Conservation (phyloP, 2,113 vertebrate species). For the Saimiri boliviensis region DNA sequence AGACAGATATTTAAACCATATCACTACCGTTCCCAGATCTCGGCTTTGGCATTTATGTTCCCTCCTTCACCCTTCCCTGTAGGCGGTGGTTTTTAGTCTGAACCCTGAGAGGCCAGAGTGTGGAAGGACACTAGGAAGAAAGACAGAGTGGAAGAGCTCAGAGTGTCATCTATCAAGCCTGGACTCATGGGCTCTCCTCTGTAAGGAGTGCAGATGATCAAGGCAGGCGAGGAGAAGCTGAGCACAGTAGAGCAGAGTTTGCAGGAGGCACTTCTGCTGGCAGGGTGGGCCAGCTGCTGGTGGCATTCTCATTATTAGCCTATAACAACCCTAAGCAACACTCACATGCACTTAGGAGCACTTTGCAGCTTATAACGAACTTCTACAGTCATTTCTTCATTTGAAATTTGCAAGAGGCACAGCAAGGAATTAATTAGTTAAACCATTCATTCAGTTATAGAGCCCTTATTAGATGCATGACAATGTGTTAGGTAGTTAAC, state of each 20-base stretch:
- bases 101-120: neutral
- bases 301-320: neutral
- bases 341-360: neutral
- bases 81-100: neutral
- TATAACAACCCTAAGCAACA: neutral
- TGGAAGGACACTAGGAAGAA: neutral
- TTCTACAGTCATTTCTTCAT: constrained; percentile 8
- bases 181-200: neutral
- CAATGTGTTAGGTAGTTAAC: neutral
- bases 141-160: accelerated
- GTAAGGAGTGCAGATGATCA: accelerated
- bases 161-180: neutral
- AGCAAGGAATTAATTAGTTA: constrained; percentile 24
- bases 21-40: neutral
- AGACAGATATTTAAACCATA: too few relatives aligned
- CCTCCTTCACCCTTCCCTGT: neutral
- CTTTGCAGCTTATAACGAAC: constrained; percentile 9
- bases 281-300: accelerated
- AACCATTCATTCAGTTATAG: neutral
- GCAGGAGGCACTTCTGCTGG: neutral
- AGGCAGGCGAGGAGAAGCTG: neutral
- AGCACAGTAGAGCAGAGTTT: too few relatives aligned
- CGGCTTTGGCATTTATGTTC: neutral
- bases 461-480: neutral
- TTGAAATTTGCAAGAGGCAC: constrained; percentile 8